A percentile compares a stretch with the other conserved stretches of the same genome.
Conservation (phyloP, 1,140 invertebrate genomes). For the Mercenaria mercenaria region DNA sequence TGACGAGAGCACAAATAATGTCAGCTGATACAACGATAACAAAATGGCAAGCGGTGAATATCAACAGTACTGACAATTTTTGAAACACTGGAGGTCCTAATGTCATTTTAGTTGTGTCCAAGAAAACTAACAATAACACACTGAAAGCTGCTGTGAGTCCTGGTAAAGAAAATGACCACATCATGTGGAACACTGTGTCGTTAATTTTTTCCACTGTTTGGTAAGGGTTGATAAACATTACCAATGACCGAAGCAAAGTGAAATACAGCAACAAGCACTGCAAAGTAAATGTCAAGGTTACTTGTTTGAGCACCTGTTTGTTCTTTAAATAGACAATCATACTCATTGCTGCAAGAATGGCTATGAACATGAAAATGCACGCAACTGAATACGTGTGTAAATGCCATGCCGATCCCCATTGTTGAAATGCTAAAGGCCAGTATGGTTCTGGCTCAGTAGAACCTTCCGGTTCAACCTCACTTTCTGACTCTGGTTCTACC, state of each 20-base stretch:
- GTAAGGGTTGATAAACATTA: constrained; percentile 70
- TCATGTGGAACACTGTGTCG: constrained; percentile 17
- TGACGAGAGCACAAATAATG: constrained; percentile 36
- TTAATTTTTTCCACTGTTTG: not conserved
- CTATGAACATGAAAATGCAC: constrained; percentile 40
- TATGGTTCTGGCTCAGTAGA: constrained; percentile 70
- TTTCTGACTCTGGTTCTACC: not conserved
- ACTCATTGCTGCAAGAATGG: constrained; percentile 9
- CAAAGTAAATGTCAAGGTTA: constrained; percentile 59
- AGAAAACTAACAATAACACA: constrained; percentile 68
- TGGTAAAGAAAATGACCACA: constrained; percentile 71
- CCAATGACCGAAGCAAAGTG: constrained; percentile 47
- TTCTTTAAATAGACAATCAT: constrained; percentile 32
- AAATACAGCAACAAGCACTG: constrained; percentile 66
- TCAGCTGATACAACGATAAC: constrained; percentile 60
- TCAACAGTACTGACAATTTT: constrained; percentile 45
- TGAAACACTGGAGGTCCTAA: constrained; percentile 72
- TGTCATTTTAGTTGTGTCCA: constrained; percentile 74
- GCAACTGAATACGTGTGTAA: constrained; percentile 69
- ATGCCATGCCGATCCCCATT: constrained; percentile 69
- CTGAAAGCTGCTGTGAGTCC: constrained; percentile 70
- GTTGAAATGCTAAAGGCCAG: constrained; percentile 55
- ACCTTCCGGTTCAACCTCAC: constrained; percentile 24
- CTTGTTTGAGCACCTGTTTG: not conserved
- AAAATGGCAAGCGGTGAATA: constrained; percentile 63